Evolutionary conservation across 2,888 invertebrate genomes (phyloP).

Genomic region (Apantesis nais): DNA sequence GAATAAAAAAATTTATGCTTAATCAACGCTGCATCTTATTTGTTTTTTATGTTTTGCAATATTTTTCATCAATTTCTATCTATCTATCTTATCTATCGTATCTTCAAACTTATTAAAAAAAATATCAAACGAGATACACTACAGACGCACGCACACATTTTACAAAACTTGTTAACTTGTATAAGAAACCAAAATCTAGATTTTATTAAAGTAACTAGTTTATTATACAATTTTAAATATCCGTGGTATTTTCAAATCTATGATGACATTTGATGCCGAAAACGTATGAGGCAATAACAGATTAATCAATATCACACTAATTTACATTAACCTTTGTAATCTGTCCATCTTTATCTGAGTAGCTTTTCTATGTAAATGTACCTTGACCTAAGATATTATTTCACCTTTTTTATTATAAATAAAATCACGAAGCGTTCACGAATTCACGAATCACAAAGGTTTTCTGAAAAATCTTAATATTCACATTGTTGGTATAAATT

Average conservation of each 20-base stretch:
- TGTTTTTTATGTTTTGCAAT: too few relatives aligned
- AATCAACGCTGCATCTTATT: too few relatives aligned
- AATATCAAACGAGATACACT: background rate
- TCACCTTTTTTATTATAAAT: too few relatives aligned
- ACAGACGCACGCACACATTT: background rate
- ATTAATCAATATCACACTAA: background rate
- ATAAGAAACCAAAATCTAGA: background rate
- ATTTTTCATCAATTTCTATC: too few relatives aligned
- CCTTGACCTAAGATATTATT: background rate
- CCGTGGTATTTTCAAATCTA: background rate
- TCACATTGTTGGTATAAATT: too few relatives aligned
- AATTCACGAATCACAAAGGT: too few relatives aligned
- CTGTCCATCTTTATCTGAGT: background rate
- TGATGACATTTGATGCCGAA: background rate
- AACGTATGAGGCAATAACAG: background rate
- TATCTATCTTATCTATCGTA: too few relatives aligned
- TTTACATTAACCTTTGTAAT: background rate
- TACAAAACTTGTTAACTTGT: too few relatives aligned
- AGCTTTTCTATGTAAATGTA: conserved; percentile 14
- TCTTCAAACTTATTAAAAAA: too few relatives aligned
- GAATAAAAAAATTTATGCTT: too few relatives aligned
- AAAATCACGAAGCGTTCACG: too few relatives aligned
- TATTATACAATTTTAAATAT: background rate
- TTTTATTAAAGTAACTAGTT: background rate
- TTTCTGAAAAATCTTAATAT: too few relatives aligned